A percentile compares a stretch with the other conserved stretches of the same genome.
Evolutionary conservation across 2,888 invertebrate species (phyloP).

Genomic region (Cistogaster globosa): DNA sequence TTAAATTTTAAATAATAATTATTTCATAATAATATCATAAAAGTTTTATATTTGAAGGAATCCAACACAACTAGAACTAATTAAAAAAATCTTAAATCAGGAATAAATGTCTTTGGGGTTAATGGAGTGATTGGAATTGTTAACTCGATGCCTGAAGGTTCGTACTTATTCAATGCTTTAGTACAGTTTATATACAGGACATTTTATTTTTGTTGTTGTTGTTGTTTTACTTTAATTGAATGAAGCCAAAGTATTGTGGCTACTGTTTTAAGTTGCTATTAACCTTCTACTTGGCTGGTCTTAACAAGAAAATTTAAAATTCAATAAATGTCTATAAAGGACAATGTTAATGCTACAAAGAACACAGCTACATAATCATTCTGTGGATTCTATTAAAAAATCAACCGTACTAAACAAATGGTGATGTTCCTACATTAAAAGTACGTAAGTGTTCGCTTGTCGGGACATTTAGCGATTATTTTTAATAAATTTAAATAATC

Average conservation of each 20-base stretch:
- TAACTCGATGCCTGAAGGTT: no score
- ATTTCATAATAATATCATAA: no score
- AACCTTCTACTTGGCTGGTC: constrained; percentile 66
- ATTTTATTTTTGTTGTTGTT: constrained; percentile 4
- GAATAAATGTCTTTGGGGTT: no score
- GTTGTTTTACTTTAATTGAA: constrained; percentile 53
- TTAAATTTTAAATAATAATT: no score
- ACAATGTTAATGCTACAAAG: background rate
- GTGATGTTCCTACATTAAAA: constrained; percentile 8
- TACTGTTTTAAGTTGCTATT: constrained; percentile 65
- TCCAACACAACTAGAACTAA: no score
- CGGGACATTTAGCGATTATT: constrained; percentile 41
- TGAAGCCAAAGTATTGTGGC: no score
- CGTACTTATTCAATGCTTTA: background rate
- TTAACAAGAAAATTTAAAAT: constrained; percentile 69
- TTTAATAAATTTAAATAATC: constrained; percentile 55
- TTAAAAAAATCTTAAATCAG: no score
- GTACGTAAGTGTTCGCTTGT: constrained; percentile 14
- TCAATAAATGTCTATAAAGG: constrained; percentile 63
- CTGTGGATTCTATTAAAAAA: background rate
- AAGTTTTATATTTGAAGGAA: no score
- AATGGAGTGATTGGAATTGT: no score
- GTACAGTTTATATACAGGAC: constrained; percentile 6
- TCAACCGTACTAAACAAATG: constrained; percentile 3
- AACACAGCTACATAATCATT: background rate